Evolutionary conservation across 2,888 invertebrate genomes (phyloP), one percentile per base, ranked within the genome.

Genomic region (Agelastica alni): DNA sequence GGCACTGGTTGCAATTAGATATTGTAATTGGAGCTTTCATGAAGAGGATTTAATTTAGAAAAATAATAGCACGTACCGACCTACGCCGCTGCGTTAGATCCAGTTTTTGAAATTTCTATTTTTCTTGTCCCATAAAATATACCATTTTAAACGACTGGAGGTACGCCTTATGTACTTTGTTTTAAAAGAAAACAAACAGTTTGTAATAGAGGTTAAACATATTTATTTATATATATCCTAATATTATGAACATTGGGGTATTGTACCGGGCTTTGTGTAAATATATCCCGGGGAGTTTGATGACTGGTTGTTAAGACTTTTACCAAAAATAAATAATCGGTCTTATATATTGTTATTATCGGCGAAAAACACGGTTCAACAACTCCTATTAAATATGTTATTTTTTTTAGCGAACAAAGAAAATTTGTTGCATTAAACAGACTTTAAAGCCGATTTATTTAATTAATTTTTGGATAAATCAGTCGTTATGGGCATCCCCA

Each of bases 191-290:
- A 69, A 69, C 62, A 69, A 69, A 63, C 68, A 67, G 51, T 57
- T 42, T n/a, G n/a, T n/a, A n/a, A 48, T 57, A 51, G 65, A 65
- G 66, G 68, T 66, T 69, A 65, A 64, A 64, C 66, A 60, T 67
- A 68, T 69, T 68, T 69, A 68, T 69, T 68, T 69, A 59, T 65
- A 58, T 66, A 64, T 67, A 64, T 67, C 68, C 67, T 61, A 69
- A 69, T 69, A 68, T 68, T 69, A 63, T 66, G 68, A 66, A 64
- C 59, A 65, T 69, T 68, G 59, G 66, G 69, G 68, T 64, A 69
- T 66, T 67, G 67, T 67, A 60, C 56, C 53, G 60, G 46, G 56
- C 48, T 61, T 43, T 53, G 42, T 65, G 60, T 59, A 62, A 60
- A 68, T 65, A 69, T 65, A 65, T 60, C 63, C 66, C 57, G 63